A percentile compares a stretch with the other conserved stretches of the same genome.
Conservation (phyloP, 2,888 invertebrate species). For the Leptinotarsa tumamoca region DNA sequence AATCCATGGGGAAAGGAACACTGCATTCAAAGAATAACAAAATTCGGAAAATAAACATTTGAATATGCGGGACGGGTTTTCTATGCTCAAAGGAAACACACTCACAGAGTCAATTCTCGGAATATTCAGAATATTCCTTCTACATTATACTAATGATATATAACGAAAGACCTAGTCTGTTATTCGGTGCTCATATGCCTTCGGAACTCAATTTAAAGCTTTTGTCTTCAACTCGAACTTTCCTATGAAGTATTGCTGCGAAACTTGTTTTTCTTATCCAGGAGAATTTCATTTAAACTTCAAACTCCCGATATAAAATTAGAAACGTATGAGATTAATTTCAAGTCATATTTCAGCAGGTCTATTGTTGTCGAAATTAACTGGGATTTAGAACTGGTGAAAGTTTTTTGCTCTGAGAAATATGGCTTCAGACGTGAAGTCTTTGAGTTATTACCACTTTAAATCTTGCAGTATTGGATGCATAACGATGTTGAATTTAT, state of each 20-base stretch:
- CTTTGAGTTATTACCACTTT: constrained; percentile 16
- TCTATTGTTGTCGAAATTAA: constrained; percentile 23
- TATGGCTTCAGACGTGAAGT: neutral
- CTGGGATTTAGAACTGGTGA: constrained; percentile 16
- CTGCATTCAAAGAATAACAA: neutral
- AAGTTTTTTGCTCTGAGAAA: constrained; percentile 19
- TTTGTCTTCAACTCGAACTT: neutral
- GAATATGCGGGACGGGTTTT: neutral
- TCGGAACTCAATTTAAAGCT: neutral
- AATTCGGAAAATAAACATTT: constrained; percentile 1
- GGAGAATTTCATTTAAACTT: constrained; percentile 24
- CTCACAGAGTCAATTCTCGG: neutral
- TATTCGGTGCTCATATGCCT: neutral
- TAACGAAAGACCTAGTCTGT: too few relatives aligned
- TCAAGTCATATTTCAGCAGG: constrained; percentile 4
- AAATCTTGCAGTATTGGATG: constrained; percentile 19
- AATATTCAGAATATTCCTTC: too few relatives aligned
- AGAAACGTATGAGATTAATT: constrained; percentile 22
- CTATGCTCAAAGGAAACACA: neutral
- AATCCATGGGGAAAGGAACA: neutral
- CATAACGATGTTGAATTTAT: constrained; percentile 9
- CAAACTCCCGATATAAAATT: constrained; percentile 18
- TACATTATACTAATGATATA: too few relatives aligned
- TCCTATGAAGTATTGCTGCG: constrained; percentile 21
- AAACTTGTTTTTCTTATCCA: constrained; percentile 21